These are phyloP conservation scores for Mylabris phalerata DNA, from an alignment of 1,140 invertebrate species.

Conservation along the genomic window DNA sequence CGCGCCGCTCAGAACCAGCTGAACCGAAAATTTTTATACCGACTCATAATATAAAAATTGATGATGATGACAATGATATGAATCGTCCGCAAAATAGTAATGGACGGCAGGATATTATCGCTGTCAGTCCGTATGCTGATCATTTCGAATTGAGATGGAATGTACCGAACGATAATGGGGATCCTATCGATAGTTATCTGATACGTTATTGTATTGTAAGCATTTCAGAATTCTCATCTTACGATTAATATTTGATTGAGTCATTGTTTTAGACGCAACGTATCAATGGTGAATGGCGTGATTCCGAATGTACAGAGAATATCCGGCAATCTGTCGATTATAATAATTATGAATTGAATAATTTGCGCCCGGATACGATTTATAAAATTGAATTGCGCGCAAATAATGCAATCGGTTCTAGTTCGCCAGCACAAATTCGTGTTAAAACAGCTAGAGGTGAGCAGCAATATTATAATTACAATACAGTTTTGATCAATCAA, in stretches of 20 bases:
- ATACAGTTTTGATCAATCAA: constrained; percentile 16
- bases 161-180: constrained; percentile 79
- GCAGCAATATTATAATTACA: constrained; percentile 41
- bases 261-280: constrained; percentile 25
- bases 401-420: constrained; percentile 76
- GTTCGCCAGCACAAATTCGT: constrained; percentile 62
- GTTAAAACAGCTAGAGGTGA: constrained; percentile 82
- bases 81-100: constrained; percentile 11
- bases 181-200: constrained; percentile 76
- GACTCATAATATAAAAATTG: constrained; percentile 12
- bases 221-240: constrained; percentile 17
- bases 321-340: constrained; percentile 53
- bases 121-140: constrained; percentile 57
- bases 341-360: constrained; percentile 57
- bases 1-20: constrained; percentile 49
- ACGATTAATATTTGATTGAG: neutral
- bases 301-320: constrained; percentile 49
- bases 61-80: neutral
- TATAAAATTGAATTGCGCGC: constrained; percentile 79
- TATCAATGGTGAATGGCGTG: constrained; percentile 55
- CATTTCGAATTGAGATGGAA: constrained; percentile 76
- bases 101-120: constrained; percentile 34
- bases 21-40: constrained; percentile 49
- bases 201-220: constrained; percentile 74
- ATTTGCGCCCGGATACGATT: constrained; percentile 64